These are phyloP conservation scores for Capitulum mitella DNA, from an alignment of 2,888 invertebrate species.

Conservation along the genomic window DNA sequence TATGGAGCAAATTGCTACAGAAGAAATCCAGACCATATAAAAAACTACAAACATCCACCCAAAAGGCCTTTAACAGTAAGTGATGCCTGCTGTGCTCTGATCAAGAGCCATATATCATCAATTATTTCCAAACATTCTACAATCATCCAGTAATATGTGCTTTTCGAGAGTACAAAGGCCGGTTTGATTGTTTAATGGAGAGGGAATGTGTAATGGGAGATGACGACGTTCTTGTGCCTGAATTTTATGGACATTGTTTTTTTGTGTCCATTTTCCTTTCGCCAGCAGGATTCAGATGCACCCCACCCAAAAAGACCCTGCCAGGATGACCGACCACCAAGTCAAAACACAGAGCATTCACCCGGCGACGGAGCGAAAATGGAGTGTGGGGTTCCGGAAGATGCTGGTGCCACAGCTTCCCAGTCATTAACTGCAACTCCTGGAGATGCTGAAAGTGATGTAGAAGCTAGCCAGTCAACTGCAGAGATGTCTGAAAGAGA, in stretches of 20 bases:
- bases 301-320: neutral
- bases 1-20: slow-evolving; percentile 75
- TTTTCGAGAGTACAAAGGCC: too few relatives aligned
- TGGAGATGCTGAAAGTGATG: neutral
- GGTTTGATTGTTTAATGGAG: too few relatives aligned
- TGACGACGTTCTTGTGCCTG: too few relatives aligned
- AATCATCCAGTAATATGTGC: too few relatives aligned
- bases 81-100: too few relatives aligned
- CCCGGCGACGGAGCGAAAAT: neutral
- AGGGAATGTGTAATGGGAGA: too few relatives aligned
- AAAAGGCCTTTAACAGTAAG: neutral
- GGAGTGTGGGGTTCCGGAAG: neutral
- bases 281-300: neutral
- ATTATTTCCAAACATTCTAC: too few relatives aligned
- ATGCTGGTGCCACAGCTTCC: neutral
- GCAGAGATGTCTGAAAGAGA: neutral
- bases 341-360: neutral
- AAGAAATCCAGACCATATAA: slow-evolving; percentile 63
- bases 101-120: too few relatives aligned
- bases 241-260: too few relatives aligned
- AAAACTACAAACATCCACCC: slow-evolving; percentile 65
- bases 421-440: neutral
- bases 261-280: too few relatives aligned
- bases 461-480: neutral
- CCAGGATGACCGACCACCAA: neutral